These are phyloP conservation scores for Gymnoscopelus braueri DNA, from an alignment of 2,797 vertebrate species.

Conservation along the genomic window DNA sequence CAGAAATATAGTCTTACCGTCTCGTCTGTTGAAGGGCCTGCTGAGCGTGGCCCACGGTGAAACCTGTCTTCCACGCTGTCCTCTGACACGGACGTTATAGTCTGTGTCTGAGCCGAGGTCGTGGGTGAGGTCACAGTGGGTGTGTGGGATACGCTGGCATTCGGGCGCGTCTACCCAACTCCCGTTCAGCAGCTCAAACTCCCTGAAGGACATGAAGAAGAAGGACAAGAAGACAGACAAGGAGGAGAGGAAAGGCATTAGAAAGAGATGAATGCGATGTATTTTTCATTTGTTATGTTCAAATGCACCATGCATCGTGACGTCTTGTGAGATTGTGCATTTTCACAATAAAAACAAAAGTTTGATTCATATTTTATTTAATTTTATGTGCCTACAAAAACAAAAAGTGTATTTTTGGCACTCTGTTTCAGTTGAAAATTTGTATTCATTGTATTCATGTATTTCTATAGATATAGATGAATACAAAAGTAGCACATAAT, in stretches of 20 bases:
- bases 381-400: no score
- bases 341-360: no score
- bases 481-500: no score
- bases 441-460: no score
- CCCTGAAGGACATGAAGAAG: slow-evolving; percentile 50
- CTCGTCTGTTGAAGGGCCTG: slow-evolving; percentile 73
- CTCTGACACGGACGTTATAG: slow-evolving; percentile 73
- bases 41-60: slow-evolving; percentile 59
- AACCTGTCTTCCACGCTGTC: slow-evolving; percentile 39
- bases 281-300: not conserved
- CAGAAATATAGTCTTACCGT: slow-evolving; percentile 62
- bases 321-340: no score
- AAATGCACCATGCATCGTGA: no score
- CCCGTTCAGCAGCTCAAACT: slow-evolving; percentile 74
- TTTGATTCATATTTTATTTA: no score
- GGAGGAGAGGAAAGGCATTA: not conserved
- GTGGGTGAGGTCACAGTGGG: slow-evolving; percentile 73
- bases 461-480: no score
- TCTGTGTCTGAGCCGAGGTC: slow-evolving; percentile 79
- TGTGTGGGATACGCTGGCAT: slow-evolving; percentile 57
- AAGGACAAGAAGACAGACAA: not conserved
- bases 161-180: slow-evolving; percentile 68
- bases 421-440: no score
- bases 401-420: no score
- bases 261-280: no score